Base-by-base conservation (phyloP, 1,140 invertebrate species). In the Drosophila ogumai region DNA sequence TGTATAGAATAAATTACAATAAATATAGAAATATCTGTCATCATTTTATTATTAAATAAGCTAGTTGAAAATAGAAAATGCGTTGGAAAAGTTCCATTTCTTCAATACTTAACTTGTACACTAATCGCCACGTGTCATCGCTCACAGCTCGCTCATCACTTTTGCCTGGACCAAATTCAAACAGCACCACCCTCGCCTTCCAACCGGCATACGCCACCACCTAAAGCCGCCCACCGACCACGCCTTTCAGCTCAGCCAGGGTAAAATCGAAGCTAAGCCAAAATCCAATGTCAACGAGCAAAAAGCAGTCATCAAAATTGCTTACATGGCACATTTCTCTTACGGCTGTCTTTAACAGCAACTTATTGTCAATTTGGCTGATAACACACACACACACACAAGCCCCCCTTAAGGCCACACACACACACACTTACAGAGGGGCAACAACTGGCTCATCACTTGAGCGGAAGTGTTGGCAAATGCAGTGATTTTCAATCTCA, bases 401-500 rank as follows among this genome's bases (percentile, higher is more conserved):
- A 25, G 22, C 69, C 54, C 69, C 69, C 75, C 65, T 46, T 38
- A 79, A n/a, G 28, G 31, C 25, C 43, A 61, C 34, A 61, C 44
- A 54, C 34, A 28, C 25, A 40, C 13, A 47, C 40, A 13, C 10
- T 13, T 40, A 43, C 12, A 69, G 44, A 41, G 40, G 58, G 76
- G 80, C 80, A 88, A 88, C 85, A 84, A 85, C 84, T 90, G 82
- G 78, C 85, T 90, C 85, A 90, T 85, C 85, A 85, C 85, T 90
- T 81, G 81, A 90, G 74, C 85, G 85, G 85, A 90, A 85, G 85
- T 90, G 81, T 90, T 90, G 85, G 85, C 85, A 90, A 90, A 90
- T 90, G 85, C 85, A 90, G 85, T 90, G 85, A 90, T 90, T 90
- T 90, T 90, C 85, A 90, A 90, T 90, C 85, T 90, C 86, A 90